phyloP scores from a whole-genome alignment of 2,113 vertebrate species.

The Rhinolophus ferrumequinum region DNA sequence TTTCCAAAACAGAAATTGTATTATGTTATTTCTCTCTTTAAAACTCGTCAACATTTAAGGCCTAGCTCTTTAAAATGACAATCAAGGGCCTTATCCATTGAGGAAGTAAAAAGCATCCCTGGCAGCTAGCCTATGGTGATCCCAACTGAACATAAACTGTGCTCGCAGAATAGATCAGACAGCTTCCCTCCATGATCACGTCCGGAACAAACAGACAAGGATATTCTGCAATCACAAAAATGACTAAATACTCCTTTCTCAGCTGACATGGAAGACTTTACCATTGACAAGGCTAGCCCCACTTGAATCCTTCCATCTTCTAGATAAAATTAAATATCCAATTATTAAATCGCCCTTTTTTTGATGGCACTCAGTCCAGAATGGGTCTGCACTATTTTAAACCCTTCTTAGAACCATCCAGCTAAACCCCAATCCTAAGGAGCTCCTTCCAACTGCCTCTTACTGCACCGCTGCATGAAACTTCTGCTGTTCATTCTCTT shows the following conservation, averaged over 20 bases:
- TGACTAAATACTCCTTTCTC: neutral
- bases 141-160: neutral
- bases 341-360: neutral
- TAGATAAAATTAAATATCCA: neutral
- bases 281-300: too few species aligned
- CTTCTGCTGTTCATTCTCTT: neutral
- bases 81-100: neutral
- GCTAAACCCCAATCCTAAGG: neutral
- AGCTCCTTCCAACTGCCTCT: neutral
- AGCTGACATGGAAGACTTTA: neutral
- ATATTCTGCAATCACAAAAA: neutral
- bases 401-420: neutral
- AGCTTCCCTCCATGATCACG: neutral
- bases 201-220: neutral
- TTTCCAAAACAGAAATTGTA: neutral
- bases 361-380: neutral
- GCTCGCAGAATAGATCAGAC: neutral
- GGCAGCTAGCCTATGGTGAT: neutral
- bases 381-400: neutral
- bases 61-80: neutral
- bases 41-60: neutral
- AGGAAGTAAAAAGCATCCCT: neutral
- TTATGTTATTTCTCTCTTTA: neutral
- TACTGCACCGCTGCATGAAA: neutral
- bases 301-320: neutral